Conservation (phyloP, 35 echinoderm and acorn worm species). For the Heliocidaris erythrogramma region DNA sequence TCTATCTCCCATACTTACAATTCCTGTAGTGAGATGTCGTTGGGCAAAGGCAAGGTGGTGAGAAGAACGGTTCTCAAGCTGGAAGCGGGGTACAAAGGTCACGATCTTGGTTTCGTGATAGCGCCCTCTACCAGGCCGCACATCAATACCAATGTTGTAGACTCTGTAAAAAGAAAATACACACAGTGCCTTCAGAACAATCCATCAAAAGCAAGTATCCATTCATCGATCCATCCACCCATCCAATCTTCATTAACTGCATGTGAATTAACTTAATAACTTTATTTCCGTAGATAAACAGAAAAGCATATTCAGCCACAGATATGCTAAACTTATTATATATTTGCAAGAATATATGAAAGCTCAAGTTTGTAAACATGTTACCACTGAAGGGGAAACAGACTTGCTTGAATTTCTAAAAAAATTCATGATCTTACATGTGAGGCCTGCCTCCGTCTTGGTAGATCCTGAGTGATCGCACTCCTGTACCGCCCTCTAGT, state of each 20-base stretch:
- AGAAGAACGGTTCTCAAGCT: constrained; percentile 82
- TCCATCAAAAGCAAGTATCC: no score
- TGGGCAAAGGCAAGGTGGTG: constrained; percentile 86
- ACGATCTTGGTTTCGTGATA: constrained; percentile 91
- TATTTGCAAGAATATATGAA: no score
- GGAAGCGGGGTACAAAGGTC: constrained; percentile 98
- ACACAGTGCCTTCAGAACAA: not conserved
- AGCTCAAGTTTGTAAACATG: no score
- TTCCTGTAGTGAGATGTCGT: constrained; percentile 61
- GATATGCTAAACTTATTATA: no score
- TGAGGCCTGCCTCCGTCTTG: constrained; percentile 76
- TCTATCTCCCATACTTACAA: constrained; percentile 46
- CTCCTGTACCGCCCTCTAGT: constrained; percentile 90
- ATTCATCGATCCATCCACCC: no score
- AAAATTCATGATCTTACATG: constrained; percentile 64
- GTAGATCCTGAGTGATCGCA: constrained; percentile 68
- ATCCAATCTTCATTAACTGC: no score
- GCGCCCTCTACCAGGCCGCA: constrained; percentile 84
- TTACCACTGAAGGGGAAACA: no score
- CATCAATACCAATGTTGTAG: constrained; percentile 94
- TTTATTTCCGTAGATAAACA: no score
- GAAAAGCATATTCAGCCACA: no score
- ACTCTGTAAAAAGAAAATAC: constrained; percentile 68
- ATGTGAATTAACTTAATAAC: no score
- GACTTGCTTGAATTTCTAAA: not conserved